Conservation (phyloP, 2,113 vertebrate genomes). For the Colistium nudipinnis region DNA sequence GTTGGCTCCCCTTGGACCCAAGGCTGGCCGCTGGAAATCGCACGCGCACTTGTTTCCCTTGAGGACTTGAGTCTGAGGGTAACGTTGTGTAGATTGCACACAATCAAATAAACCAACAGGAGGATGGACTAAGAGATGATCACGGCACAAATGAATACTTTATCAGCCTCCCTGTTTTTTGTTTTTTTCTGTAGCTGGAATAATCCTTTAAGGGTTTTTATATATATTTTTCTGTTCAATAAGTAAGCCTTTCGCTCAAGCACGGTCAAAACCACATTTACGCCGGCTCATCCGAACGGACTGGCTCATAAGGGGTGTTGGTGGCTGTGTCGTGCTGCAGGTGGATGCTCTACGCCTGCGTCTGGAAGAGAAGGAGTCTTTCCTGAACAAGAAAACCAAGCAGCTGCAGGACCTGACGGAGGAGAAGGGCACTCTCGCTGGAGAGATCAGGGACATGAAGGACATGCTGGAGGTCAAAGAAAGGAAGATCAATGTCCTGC, state of each 20-base stretch:
- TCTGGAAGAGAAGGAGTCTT: conserved; percentile 97
- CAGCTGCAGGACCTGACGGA: conserved; percentile 99
- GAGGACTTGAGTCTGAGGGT: conserved; percentile 27
- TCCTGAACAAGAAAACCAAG: conserved; percentile 98
- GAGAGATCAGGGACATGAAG: conserved; percentile 98
- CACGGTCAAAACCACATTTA: background rate
- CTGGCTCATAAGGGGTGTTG: background rate
- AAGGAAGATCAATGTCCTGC: conserved; percentile 97
- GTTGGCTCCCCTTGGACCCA: background rate
- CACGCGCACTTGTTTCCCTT: conserved; percentile 36
- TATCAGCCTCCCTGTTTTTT: too few species aligned
- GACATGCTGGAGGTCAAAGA: conserved; percentile 99
- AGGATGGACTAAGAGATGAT: background rate
- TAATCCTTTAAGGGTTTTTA: background rate
- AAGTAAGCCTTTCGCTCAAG: background rate
- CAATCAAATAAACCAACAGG: conserved; percentile 7
- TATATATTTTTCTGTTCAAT: background rate
- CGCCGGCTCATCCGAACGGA: background rate
- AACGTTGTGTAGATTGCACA: conserved; percentile 10
- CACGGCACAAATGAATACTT: background rate
- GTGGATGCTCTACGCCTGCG: conserved; percentile 96
- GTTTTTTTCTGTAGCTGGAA: background rate
- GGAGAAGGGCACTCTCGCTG: conserved; percentile 96
- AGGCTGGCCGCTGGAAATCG: conserved; percentile 31
- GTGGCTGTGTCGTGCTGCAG: conserved; percentile 72